Evolutionary conservation across 2,113 vertebrate species (phyloP).

Genomic region (Callopanchax toddi): DNA sequence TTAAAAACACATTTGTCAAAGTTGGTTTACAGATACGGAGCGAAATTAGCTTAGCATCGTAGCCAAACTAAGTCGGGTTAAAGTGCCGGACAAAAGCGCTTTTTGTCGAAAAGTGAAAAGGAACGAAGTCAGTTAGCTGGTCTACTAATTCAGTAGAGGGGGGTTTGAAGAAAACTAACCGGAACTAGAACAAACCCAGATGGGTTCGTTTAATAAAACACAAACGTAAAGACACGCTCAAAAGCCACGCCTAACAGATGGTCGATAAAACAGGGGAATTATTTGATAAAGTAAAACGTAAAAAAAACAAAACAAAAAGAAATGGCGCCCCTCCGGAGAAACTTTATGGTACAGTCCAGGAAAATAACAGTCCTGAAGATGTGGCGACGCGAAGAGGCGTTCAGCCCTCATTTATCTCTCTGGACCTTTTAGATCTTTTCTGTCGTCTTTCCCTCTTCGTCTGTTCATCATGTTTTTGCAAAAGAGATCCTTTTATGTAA

Average conservation of each 20-base stretch:
- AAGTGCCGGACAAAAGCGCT: slow-evolving; percentile 27
- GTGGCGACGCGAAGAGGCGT: slow-evolving; percentile 23
- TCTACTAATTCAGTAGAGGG: neutral
- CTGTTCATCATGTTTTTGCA: too few species aligned
- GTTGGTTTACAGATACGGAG: neutral
- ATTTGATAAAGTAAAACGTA: fast-evolving
- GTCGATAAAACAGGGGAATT: too few species aligned
- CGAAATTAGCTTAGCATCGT: neutral
- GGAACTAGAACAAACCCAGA: neutral
- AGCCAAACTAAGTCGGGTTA: neutral
- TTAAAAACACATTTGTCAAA: slow-evolving; percentile 12
- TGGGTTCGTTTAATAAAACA: neutral
- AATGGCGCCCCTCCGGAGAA: slow-evolving; percentile 50
- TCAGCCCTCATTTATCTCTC: too few species aligned
- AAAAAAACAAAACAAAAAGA: fast-evolving
- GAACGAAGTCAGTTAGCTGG: slow-evolving; percentile 20
- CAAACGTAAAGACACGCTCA: fast-evolving
- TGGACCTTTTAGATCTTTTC: too few species aligned
- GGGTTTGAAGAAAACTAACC: neutral
- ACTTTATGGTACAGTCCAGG: slow-evolving; percentile 75
- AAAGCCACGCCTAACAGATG: fast-evolving
- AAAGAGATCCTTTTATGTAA: too few species aligned
- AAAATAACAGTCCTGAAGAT: slow-evolving; percentile 68
- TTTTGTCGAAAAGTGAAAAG: slow-evolving; percentile 53
- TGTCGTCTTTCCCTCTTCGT: too few species aligned